A percentile compares a stretch with the other conserved stretches of the same genome.
Evolutionary conservation across 2,797 vertebrate genomes (phyloP).

Genomic region (Coregonus ussuriensis): DNA sequence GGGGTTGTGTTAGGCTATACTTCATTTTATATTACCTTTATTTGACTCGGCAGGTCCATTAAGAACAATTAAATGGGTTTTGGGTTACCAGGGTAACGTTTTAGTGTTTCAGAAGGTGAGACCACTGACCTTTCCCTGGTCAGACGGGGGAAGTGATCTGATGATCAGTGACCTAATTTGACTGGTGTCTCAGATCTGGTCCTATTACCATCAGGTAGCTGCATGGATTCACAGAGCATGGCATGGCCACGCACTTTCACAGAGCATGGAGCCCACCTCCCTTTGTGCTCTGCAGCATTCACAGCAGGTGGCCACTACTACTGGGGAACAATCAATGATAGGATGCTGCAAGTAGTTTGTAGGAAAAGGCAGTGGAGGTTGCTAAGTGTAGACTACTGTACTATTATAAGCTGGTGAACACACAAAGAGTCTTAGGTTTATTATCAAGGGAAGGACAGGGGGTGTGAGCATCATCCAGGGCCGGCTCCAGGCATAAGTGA

Average conservation of each 20-base stretch:
- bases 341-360: background rate
- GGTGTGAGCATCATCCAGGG: background rate
- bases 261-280: background rate
- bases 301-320: slow-evolving; percentile 45
- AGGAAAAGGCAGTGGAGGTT: background rate
- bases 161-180: slow-evolving; percentile 66
- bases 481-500: background rate
- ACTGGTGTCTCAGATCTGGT: slow-evolving; percentile 55
- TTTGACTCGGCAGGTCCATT: no score
- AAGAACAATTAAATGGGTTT: no score
- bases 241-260: background rate
- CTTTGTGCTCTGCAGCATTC: background rate
- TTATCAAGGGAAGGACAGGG: background rate
- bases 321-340: background rate
- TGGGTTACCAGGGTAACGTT: no score
- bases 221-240: background rate
- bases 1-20: no score
- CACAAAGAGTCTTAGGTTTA: background rate
- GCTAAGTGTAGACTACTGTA: background rate
- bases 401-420: background rate
- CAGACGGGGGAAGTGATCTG: slow-evolving; percentile 53
- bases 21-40: no score
- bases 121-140: slow-evolving; percentile 52
- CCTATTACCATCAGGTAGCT: slow-evolving; percentile 57
- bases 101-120: slow-evolving; percentile 61